phyloP scores from a whole-genome alignment of 2,888 invertebrate genomes.

The Dicycla oo region DNA sequence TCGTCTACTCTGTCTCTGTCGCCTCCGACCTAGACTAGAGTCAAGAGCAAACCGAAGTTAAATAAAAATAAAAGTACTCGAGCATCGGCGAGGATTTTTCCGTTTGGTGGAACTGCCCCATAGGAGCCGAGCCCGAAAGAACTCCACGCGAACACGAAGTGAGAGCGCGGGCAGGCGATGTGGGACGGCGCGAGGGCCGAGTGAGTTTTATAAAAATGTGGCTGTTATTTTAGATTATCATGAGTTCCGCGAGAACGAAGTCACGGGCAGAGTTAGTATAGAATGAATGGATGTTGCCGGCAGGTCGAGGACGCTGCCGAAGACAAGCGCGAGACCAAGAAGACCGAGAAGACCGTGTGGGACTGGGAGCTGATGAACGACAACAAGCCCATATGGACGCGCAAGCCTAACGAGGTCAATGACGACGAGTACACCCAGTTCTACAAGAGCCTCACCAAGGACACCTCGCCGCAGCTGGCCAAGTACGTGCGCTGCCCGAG shows the following conservation, averaged over 20 bases:
- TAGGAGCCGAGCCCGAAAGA: no score
- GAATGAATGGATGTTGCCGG: not conserved
- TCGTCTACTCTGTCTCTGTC: no score
- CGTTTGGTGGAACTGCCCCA: no score
- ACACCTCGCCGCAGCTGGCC: slow-evolving; percentile 94
- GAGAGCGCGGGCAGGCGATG: no score
- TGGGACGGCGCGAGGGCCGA: no score
- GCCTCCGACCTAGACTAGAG: no score
- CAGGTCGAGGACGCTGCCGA: slow-evolving; percentile 94
- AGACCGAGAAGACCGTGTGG: slow-evolving; percentile 98
- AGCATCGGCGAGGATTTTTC: no score
- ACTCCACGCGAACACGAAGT: no score
- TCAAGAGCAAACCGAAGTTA: no score
- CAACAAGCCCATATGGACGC: slow-evolving; percentile 99
- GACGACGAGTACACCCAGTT: slow-evolving; percentile 98
- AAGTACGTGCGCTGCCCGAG: slow-evolving; percentile 86
- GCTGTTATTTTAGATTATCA: not conserved
- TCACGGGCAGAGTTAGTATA: not conserved
- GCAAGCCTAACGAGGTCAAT: slow-evolving; percentile 95
- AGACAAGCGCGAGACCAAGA: slow-evolving; percentile 92
- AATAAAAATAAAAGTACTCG: no score
- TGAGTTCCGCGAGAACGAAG: not conserved
- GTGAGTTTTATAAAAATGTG: no score
- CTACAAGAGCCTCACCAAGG: slow-evolving; percentile 98
- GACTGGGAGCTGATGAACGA: slow-evolving; percentile 99